These are phyloP conservation scores for Chrysochloris asiatica DNA, from an alignment of 2,113 vertebrate species.

Conservation along the genomic window DNA sequence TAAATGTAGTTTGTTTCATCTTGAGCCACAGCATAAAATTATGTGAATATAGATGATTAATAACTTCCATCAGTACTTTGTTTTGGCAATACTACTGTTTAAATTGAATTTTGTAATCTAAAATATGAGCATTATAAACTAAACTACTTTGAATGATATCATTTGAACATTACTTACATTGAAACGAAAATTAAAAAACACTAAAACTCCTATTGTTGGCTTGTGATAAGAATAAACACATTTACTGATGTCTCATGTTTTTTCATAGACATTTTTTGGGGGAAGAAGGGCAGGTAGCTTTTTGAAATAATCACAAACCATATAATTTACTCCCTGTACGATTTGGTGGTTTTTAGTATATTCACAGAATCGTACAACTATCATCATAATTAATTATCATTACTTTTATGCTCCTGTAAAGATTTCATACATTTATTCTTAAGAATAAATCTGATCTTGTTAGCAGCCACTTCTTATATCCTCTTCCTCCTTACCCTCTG, in stretches of 20 bases:
- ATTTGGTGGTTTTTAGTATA: too few relatives aligned
- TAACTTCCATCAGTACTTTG: not conserved
- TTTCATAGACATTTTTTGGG: not conserved
- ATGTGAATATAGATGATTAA: not conserved
- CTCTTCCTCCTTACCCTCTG: not conserved
- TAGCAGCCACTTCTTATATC: not conserved
- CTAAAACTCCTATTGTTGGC: not conserved
- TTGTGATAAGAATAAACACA: not conserved
- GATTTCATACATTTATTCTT: too few relatives aligned
- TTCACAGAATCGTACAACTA: too few relatives aligned
- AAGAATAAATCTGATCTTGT: too few relatives aligned
- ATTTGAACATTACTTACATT: constrained; percentile 19
- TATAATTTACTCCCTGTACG: not conserved
- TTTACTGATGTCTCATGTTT: not conserved
- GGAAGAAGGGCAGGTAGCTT: not conserved
- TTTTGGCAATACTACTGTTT: not conserved
- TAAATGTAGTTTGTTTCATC: not conserved
- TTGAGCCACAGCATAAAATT: not conserved
- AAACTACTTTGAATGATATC: not conserved
- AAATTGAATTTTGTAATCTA: not conserved
- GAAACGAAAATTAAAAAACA: not conserved
- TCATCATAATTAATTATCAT: too few relatives aligned
- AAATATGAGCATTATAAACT: not conserved
- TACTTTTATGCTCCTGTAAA: too few relatives aligned
- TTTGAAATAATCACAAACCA: not conserved